phyloP scores from a whole-genome alignment of 2,888 invertebrate species.

The Cephus pygmeus region DNA sequence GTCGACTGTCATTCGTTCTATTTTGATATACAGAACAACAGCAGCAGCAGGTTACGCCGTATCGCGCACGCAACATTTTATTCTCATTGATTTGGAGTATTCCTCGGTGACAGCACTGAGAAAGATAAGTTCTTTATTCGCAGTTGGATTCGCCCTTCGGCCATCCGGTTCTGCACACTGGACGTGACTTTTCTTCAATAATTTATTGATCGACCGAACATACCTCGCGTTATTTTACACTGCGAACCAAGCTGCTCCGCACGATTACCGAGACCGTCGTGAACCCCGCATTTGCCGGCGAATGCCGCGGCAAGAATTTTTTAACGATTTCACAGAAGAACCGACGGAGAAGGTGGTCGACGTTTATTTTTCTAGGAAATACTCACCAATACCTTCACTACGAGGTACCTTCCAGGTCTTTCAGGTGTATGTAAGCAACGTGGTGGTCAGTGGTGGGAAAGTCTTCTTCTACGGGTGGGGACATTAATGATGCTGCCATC shows the following conservation, averaged over 20 bases:
- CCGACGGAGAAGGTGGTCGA: neutral
- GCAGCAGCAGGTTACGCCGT: neutral
- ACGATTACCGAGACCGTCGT: slow-evolving; percentile 20
- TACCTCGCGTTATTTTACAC: slow-evolving; percentile 50
- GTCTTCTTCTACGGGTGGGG: neutral
- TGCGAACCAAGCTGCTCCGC: slow-evolving; percentile 18
- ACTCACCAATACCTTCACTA: neutral
- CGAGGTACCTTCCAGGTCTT: neutral
- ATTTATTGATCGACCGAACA: slow-evolving; percentile 52
- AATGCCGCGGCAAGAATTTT: neutral
- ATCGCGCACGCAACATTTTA: neutral
- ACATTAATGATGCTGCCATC: neutral
- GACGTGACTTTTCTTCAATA: slow-evolving; percentile 37
- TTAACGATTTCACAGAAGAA: neutral
- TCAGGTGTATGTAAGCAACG: neutral
- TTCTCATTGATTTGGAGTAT: neutral
- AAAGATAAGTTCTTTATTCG: neutral
- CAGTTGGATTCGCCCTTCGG: neutral
- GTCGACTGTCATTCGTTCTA: neutral
- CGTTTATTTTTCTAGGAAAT: neutral
- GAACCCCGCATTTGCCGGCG: neutral
- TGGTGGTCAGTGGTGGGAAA: neutral
- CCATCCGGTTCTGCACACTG: neutral
- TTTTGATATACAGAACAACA: neutral
- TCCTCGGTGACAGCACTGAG: neutral